phyloP scores from a whole-genome alignment of 2,888 invertebrate species.

The Protodeltote pygarga region DNA sequence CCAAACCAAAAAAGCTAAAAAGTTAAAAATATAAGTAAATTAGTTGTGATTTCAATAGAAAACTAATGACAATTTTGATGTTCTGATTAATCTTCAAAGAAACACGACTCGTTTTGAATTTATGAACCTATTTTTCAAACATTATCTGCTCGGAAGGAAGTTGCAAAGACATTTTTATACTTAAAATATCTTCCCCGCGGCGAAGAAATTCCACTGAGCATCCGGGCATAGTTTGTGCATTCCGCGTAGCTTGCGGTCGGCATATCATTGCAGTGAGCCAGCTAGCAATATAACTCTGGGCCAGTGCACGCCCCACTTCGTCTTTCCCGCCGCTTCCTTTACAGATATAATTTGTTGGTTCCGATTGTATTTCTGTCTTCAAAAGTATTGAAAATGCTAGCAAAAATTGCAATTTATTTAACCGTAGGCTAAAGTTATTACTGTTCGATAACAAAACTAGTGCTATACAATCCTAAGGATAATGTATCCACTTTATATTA shows the following conservation, averaged over 20 bases:
- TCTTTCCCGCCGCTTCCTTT: conserved; percentile 50
- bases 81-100: not conserved
- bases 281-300: conserved; percentile 44
- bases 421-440: no score
- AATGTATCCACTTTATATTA: no score
- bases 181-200: conserved; percentile 62
- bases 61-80: conserved; percentile 6
- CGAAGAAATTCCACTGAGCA: conserved; percentile 61
- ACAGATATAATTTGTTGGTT: conserved; percentile 52
- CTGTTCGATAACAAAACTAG: no score
- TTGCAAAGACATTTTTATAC: conserved; percentile 60
- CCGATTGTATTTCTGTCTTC: conserved; percentile 29
- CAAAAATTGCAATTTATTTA: not conserved
- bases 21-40: no score
- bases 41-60: not conserved
- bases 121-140: conserved; percentile 39
- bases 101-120: conserved; percentile 25
- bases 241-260: conserved; percentile 62
- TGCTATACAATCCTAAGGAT: no score
- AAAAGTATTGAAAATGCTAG: conserved; percentile 9
- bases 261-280: conserved; percentile 56
- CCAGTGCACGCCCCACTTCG: conserved; percentile 43
- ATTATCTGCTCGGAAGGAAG: conserved; percentile 40
- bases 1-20: no score
- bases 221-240: conserved; percentile 67